Percentiles rank a stretch among this genome's conserved stretches.
Evolutionary conservation across 2,113 vertebrate species (phyloP).

Genomic region (Alligator sinensis): DNA sequence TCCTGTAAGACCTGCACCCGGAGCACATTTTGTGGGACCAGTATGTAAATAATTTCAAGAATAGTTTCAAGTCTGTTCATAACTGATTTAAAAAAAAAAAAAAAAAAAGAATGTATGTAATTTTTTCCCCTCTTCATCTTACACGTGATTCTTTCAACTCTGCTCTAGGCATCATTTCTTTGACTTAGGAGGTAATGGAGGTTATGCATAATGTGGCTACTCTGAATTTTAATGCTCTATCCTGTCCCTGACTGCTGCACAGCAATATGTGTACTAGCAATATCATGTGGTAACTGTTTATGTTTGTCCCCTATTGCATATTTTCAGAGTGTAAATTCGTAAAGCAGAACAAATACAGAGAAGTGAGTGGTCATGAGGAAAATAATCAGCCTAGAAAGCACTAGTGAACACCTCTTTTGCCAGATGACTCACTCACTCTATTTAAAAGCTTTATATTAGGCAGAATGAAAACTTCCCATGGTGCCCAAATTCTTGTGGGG

Average conservation of each 20-base stretch:
- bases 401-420: background rate
- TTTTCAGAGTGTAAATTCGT: conserved; percentile 52
- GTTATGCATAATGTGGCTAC: conserved; percentile 42
- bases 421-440: background rate
- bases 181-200: conserved; percentile 16
- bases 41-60: background rate
- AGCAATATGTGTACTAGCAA: conserved; percentile 28
- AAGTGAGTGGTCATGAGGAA: conserved; percentile 42
- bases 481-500: background rate
- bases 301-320: conserved; percentile 27
- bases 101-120: background rate
- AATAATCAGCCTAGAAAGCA: conserved; percentile 45
- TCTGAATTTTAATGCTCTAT: conserved; percentile 36
- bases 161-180: conserved; percentile 11
- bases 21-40: background rate
- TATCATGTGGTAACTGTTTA: conserved; percentile 48
- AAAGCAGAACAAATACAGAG: conserved; percentile 41
- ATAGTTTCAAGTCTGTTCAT: background rate
- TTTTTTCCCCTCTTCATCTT: conserved; percentile 16
- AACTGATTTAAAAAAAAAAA: background rate
- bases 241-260: conserved; percentile 45
- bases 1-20: background rate
- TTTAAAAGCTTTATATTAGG: conserved; percentile 9
- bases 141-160: background rate
- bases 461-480: background rate